These are phyloP conservation scores for Hyposoter didymator DNA, from an alignment of 2,888 invertebrate genomes.

Conservation along the genomic window DNA sequence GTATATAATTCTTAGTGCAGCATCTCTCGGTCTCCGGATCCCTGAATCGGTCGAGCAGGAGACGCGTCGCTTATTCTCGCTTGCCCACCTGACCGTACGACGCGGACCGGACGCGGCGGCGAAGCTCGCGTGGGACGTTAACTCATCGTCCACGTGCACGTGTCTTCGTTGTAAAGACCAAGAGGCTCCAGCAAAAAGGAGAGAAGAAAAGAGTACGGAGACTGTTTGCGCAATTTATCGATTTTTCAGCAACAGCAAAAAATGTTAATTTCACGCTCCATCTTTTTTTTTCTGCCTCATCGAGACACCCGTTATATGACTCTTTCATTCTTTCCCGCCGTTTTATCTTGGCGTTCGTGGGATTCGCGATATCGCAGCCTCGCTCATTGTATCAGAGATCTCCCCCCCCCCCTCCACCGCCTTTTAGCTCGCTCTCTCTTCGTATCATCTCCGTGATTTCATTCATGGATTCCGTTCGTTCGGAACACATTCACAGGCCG, in stretches of 20 bases:
- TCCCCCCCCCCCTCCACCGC: not conserved
- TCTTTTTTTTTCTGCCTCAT: not conserved
- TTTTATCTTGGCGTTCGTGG: constrained; percentile 17
- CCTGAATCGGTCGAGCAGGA: constrained; percentile 33
- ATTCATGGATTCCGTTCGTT: constrained; percentile 69
- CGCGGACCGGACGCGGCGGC: constrained; percentile 65
- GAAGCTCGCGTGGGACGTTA: constrained; percentile 63
- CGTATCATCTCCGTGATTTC: constrained; percentile 67
- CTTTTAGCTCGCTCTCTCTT: constrained; percentile 30
- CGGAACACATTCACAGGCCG: not conserved
- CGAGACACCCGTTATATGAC: constrained; percentile 40
- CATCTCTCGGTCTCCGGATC: constrained; percentile 39
- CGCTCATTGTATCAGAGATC: constrained; percentile 1
- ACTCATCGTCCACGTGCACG: constrained; percentile 55
- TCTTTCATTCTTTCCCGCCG: constrained; percentile 14
- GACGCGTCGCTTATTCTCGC: constrained; percentile 13
- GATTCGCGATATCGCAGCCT: constrained; percentile 45
- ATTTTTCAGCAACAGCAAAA: constrained; percentile 34
- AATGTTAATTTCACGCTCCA: constrained; percentile 36
- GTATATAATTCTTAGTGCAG: constrained; percentile 30
- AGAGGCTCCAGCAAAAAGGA: constrained; percentile 8
- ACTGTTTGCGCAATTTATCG: constrained; percentile 29
- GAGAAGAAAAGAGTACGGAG: not conserved
- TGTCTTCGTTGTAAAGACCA: constrained; percentile 1
- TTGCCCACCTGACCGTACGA: constrained; percentile 72